Percentiles rank a stretch among this genome's conserved stretches.
Evolutionary conservation across 2,797 vertebrate species (phyloP).

Genomic region (Liparis tanakae): DNA sequence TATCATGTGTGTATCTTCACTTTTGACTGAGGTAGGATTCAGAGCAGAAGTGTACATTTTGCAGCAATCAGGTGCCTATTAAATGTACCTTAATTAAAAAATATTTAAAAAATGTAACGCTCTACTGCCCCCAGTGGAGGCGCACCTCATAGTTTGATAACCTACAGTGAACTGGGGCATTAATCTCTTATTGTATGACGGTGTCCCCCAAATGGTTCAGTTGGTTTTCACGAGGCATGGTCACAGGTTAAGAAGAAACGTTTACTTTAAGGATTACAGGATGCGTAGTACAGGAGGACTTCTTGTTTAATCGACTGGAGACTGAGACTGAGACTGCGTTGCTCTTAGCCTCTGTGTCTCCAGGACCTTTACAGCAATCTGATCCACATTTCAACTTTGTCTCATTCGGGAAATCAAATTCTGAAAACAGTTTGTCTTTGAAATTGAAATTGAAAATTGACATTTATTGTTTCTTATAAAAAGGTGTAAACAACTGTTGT

Average conservation of each 20-base stretch:
- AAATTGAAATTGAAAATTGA: no score
- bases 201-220: background rate
- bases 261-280: background rate
- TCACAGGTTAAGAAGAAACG: constrained; percentile 22
- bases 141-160: background rate
- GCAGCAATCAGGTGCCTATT: background rate
- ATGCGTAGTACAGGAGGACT: background rate
- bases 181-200: background rate
- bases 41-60: background rate
- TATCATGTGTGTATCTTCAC: background rate
- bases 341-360: background rate
- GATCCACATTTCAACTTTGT: background rate
- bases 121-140: background rate
- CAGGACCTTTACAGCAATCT: background rate
- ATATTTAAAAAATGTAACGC: no score
- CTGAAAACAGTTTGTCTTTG: background rate
- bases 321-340: background rate
- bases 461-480: background rate
- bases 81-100: background rate
- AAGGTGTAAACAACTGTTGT: background rate
- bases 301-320: background rate
- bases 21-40: background rate
- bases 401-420: background rate
- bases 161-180: background rate
- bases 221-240: constrained; percentile 17